phyloP scores from a whole-genome alignment of 1,140 invertebrate species.

The Bombus sylvicola region DNA sequence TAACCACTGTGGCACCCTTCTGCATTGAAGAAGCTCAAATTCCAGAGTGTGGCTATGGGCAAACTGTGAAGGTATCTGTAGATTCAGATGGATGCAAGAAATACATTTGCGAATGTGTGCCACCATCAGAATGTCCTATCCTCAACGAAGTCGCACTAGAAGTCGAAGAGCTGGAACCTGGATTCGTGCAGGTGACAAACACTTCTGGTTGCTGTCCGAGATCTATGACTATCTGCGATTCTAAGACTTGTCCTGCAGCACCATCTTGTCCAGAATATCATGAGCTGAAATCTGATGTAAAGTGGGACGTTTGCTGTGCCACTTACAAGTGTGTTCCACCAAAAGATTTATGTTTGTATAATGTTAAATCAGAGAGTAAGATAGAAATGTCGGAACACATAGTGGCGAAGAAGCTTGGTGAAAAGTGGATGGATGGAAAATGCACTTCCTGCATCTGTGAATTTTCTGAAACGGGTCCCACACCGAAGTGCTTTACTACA shows the following conservation, averaged over 20 bases:
- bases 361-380: constrained; percentile 80
- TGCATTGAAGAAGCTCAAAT: constrained; percentile 85
- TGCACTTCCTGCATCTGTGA: constrained; percentile 86
- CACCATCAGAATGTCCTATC: constrained; percentile 86
- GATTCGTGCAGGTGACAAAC: constrained; percentile 84
- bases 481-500: constrained; percentile 76
- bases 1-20: constrained; percentile 79
- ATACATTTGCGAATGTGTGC: constrained; percentile 89
- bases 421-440: constrained; percentile 87
- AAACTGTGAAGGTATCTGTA: constrained; percentile 86
- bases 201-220: constrained; percentile 88
- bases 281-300: constrained; percentile 78
- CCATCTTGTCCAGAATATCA: constrained; percentile 85
- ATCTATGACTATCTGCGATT: constrained; percentile 84
- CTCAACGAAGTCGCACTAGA: constrained; percentile 79
- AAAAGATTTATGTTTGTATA: constrained; percentile 87
- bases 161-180: constrained; percentile 82
- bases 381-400: constrained; percentile 78
- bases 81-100: constrained; percentile 85
- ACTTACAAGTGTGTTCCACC: constrained; percentile 87
- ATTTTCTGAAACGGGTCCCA: constrained; percentile 62
- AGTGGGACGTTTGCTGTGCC: constrained; percentile 85
- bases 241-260: constrained; percentile 84
- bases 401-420: constrained; percentile 83
- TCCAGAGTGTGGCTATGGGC: constrained; percentile 87